phyloP scores from a whole-genome alignment of 2,113 vertebrate species.

The Clarias gariepinus region DNA sequence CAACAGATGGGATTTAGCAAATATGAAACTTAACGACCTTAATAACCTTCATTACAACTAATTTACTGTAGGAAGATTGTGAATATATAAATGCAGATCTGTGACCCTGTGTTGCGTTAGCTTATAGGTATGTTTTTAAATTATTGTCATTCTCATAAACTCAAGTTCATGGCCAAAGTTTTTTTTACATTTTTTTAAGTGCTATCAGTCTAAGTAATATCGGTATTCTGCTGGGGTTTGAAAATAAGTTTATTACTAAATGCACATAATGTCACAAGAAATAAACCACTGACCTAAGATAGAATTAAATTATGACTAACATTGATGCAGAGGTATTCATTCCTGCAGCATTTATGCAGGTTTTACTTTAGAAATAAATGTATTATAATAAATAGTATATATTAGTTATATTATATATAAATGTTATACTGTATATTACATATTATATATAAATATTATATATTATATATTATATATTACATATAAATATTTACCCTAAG shows the following conservation, averaged over 20 bases:
- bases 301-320: slow-evolving; percentile 49
- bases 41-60: slow-evolving; percentile 27
- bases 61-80: neutral
- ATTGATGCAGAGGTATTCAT: neutral
- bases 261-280: slow-evolving; percentile 54
- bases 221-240: slow-evolving; percentile 54
- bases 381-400: no score
- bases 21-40: slow-evolving; percentile 23
- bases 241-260: no score
- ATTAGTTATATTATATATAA: no score
- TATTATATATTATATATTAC: no score
- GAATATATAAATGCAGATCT: slow-evolving; percentile 4
- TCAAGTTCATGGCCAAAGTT: slow-evolving; percentile 43
- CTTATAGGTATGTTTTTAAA: slow-evolving; percentile 14
- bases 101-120: neutral
- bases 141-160: slow-evolving; percentile 30
- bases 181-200: neutral
- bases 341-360: neutral
- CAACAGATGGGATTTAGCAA: slow-evolving; percentile 43
- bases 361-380: neutral
- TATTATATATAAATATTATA: no score
- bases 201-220: slow-evolving; percentile 46
- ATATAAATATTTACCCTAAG: no score
- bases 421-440: no score
- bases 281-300: slow-evolving; percentile 57